Base-by-base conservation (phyloP, 30 jellyfish, hydroid and myxozoan species). In the Aurelia coerulea region DNA sequence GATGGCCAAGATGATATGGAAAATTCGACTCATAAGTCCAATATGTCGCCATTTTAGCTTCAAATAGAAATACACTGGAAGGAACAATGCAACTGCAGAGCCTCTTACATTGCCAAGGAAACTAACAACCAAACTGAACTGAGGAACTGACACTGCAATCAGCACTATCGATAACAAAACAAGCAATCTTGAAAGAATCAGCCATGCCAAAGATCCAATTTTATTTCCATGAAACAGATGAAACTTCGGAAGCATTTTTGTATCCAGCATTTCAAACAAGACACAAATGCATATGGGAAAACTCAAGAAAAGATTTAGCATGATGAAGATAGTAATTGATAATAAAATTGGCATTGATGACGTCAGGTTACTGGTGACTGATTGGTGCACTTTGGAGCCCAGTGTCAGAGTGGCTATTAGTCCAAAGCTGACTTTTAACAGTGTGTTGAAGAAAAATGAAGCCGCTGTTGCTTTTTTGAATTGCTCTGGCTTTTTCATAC, bases 191-290 rank as follows among this genome's bases (percentile, higher is more conserved):
- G 97, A 81, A 17, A 84, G 34, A 51, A 82, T 33, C 35, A 72
- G 78, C 97, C 97, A 90, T 32, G 39, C 72, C 32, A 8, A 14
- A 8, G 15, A 31, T 18, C 84, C 46, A 16, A 34, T 59, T n/a
- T 39, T 58, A 23, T 62, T 46, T 42, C 72, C 53, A 4, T 73
- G 65, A 66, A 84, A 82, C 29, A 71, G n/a, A 14, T 79, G 12
- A 29, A 84, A 46, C 13, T 14, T 11, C 0, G 97, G 97, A 14
- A 73, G 87, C 19, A 90, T 18, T 35, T 63, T 58, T 12, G 18
- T 15, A 77, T 90, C 97, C n/a, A 76, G 37, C 97, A 90, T 90
- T 37, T 90, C 91, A n/a, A 90, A 75, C 52, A 90, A 90, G 68
- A 90, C 97, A 74, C 83, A 90, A 42, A 90, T 34, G 37, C 95